Evolutionary conservation across 2,888 invertebrate genomes (phyloP), one percentile per base, ranked within the genome.

Genomic region (Dioctria rufipes): DNA sequence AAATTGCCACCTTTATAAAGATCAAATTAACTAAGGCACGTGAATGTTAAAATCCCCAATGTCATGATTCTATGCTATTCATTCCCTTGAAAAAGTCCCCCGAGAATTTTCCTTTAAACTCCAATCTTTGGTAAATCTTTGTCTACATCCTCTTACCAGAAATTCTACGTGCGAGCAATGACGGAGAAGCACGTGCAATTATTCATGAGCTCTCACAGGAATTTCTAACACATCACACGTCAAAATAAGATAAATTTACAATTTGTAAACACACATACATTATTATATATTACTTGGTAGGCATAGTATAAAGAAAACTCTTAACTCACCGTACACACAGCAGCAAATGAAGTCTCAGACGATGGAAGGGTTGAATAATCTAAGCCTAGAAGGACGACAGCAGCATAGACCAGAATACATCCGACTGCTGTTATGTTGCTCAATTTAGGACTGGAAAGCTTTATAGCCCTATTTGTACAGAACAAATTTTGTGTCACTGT

Each of bases 351-450:
- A 84, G 93, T 91, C 84, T 91, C 91, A 82, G 91, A 90, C 61
- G 93, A 91, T 2, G 94, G 92, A 79, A 95, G 89, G 3, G 93
- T 93, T n/a, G 94, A 93, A 86, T 95, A 94, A 90, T 97, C 96
- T 81, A 96, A 91, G 4, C 96, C 97, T 82, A 96, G 90, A 75
- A 97, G 90, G 40, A 96, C 95, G 63, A 97, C 96, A 0, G 96
- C 95, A 2, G 93, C 91, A 89, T 97, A 97, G n/a, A 97, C 96
- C 85, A 96, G 90, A 84, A 96, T 94, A 87, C 97, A 97, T 13
- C 97, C 97, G 54, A 96, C 93, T 58, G 96, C 94, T 0, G 96
- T 96, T 90, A 97, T 95, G 90, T 97, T 97, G 91, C 97, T 97
- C 81, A 98, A 90, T 83, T 95, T 94, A 0, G 97, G 97, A 85